Evolutionary conservation across 1,140 invertebrate genomes (phyloP).

Genomic region (Scaptomyza graminum): DNA sequence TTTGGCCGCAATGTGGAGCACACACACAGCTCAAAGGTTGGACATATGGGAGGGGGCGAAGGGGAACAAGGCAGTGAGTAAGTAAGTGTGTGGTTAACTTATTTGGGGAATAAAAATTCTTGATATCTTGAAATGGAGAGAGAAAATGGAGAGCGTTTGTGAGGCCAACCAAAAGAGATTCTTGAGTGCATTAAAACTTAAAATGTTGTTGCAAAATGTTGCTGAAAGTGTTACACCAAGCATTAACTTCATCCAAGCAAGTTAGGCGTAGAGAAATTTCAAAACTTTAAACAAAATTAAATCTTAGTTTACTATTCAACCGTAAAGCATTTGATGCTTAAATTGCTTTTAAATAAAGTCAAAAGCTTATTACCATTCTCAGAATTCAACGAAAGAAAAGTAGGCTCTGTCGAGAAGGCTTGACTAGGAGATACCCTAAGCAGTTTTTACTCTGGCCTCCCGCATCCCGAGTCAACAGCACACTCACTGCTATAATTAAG

Average conservation of each 20-base stretch:
- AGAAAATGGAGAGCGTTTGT: constrained; percentile 21
- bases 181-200: constrained; percentile 10
- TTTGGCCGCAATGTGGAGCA: constrained; percentile 38
- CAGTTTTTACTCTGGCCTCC: background rate
- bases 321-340: no score
- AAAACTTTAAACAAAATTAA: no score
- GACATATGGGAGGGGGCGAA: background rate
- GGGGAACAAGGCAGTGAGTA: background rate
- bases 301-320: no score
- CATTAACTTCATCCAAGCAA: no score
- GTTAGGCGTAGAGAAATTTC: no score
- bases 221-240: background rate
- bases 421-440: no score
- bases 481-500: constrained; percentile 4
- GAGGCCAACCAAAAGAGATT: constrained; percentile 1
- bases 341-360: no score
- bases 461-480: constrained; percentile 9
- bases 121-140: constrained; percentile 24
- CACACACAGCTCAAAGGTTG: background rate
- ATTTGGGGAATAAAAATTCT: constrained; percentile 17
- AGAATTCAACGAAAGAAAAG: no score
- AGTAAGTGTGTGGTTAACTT: constrained; percentile 24
- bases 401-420: no score
- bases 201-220: background rate
- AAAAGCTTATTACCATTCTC: no score